Evolutionary conservation across 2,113 vertebrate genomes (phyloP).

Genomic region (Mola mola): DNA sequence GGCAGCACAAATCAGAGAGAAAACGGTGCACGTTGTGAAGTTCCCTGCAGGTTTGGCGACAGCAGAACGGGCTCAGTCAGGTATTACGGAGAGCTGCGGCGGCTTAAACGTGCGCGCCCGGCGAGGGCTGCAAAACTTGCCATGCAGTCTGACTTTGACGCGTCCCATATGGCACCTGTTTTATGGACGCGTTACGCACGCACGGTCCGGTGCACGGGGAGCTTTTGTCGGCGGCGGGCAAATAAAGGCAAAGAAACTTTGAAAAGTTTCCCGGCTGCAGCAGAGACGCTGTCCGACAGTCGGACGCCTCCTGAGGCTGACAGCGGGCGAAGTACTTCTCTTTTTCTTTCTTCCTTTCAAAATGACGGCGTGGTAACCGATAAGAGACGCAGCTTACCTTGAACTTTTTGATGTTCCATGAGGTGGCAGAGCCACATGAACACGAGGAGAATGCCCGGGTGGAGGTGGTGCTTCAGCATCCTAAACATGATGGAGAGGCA

Average conservation of each 20-base stretch:
- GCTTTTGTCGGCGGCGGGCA: conserved; percentile 21
- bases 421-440: conserved; percentile 91
- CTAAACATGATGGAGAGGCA: conserved; percentile 82
- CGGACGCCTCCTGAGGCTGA: conserved; percentile 34
- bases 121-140: conserved; percentile 61
- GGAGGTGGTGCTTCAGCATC: conserved; percentile 91
- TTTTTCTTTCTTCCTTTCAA: conserved; percentile 3
- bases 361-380: conserved; percentile 26
- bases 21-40: too few relatives aligned
- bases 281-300: conserved; percentile 18
- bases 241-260: conserved; percentile 37
- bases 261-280: conserved; percentile 62
- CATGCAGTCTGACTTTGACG: conserved; percentile 51
- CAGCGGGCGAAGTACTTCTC: conserved; percentile 51
- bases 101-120: conserved; percentile 31
- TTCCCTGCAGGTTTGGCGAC: not conserved
- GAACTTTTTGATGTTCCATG: conserved; percentile 94
- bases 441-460: conserved; percentile 89
- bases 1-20: not conserved
- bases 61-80: too few relatives aligned
- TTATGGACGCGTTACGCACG: conserved; percentile 56
- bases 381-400: conserved; percentile 87
- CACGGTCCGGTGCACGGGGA: conserved; percentile 36
- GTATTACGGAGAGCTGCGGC: conserved; percentile 29
- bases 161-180: conserved; percentile 73